Evolutionary conservation across 1,140 invertebrate genomes (phyloP).

Genomic region (Meloidogyne exigua): DNA sequence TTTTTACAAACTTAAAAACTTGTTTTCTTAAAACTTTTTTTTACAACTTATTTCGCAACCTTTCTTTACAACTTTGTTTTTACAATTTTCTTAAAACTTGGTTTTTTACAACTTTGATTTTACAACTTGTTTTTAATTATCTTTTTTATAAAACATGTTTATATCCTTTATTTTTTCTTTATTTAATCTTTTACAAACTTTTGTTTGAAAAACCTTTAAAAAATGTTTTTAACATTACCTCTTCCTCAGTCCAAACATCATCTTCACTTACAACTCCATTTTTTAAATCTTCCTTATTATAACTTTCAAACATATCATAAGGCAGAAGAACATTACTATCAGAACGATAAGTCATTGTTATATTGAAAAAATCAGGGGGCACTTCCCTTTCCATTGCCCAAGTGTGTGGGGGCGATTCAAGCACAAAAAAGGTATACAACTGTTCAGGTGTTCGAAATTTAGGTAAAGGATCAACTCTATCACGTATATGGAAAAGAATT

Average conservation of each 20-base stretch:
- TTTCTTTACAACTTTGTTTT: too few species aligned
- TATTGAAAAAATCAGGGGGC: constrained; percentile 17
- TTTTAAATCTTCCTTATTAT: neutral
- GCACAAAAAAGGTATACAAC: constrained; percentile 5
- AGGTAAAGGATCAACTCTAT: neutral
- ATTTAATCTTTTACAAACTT: neutral
- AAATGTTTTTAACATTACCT: constrained; percentile 11
- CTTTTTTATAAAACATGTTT: too few species aligned
- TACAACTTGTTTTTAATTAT: too few species aligned
- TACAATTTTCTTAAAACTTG: too few species aligned
- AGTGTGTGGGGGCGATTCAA: constrained; percentile 10
- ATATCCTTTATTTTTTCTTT: too few species aligned
- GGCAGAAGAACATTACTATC: constrained; percentile 30
- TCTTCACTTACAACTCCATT: neutral
- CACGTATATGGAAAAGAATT: constrained; percentile 11
- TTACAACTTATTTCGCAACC: too few species aligned
- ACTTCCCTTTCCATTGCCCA: neutral
- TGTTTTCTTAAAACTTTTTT: too few species aligned
- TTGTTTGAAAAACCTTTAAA: neutral
- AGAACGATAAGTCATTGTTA: constrained; percentile 33
- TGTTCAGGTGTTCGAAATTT: neutral
- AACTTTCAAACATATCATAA: constrained; percentile 22
- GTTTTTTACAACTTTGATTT: too few species aligned
- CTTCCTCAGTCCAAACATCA: constrained; percentile 30
- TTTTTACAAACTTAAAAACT: too few species aligned